These are phyloP conservation scores for Ammospiza caudacuta DNA, from an alignment of 2,113 vertebrate genomes.

Conservation along the genomic window DNA sequence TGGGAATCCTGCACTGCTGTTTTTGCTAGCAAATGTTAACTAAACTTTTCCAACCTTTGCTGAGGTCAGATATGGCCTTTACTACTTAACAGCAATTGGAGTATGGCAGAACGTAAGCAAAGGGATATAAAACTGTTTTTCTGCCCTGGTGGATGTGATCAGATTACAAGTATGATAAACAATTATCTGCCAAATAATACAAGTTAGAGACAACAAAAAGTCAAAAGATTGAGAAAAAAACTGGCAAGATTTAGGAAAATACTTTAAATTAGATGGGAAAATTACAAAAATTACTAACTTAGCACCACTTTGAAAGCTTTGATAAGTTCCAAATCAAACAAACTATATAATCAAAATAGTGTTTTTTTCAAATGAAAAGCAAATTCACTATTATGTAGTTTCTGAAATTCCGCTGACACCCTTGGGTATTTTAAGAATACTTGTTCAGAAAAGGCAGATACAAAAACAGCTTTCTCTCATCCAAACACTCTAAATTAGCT, in stretches of 20 bases:
- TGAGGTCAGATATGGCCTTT: not conserved
- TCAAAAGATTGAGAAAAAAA: not conserved
- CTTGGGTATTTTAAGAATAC: not conserved
- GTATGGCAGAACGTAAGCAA: not conserved
- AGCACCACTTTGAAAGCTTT: not conserved
- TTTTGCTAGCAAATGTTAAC: not conserved
- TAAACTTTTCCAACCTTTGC: not conserved
- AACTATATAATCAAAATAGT: not conserved
- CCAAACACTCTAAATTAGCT: not conserved
- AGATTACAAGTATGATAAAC: constrained; percentile 34
- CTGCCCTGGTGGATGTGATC: constrained; percentile 22
- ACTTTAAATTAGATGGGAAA: not conserved
- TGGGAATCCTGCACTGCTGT: not conserved
- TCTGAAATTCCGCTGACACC: not conserved
- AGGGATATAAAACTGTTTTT: constrained; percentile 42
- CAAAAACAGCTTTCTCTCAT: not conserved
- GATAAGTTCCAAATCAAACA: not conserved
- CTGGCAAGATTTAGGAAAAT: not conserved
- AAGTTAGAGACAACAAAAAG: not conserved
- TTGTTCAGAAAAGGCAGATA: not conserved
- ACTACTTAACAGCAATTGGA: not conserved
- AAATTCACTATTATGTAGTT: not conserved
- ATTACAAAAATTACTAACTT: not conserved
- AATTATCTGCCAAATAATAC: constrained; percentile 39
- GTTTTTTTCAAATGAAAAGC: not conserved